Evolutionary conservation across 2,797 vertebrate species (phyloP).

Genomic region (Poliocrania exsul): DNA sequence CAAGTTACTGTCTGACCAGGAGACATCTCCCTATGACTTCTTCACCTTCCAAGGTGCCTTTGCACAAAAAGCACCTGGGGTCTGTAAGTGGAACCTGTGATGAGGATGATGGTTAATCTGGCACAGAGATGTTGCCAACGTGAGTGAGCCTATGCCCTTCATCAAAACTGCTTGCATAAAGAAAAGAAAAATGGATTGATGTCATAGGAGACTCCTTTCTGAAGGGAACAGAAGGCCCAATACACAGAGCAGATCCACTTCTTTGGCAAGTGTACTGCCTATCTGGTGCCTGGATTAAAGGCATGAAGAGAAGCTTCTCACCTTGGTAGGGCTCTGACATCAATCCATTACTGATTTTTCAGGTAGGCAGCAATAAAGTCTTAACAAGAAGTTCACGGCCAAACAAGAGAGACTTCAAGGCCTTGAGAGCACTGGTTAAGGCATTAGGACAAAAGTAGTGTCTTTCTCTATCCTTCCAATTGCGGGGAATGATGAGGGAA

Average conservation of each 20-base stretch:
- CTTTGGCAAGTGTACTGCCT: background rate
- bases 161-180: background rate
- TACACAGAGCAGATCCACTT: background rate
- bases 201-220: background rate
- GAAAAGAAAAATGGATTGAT: background rate
- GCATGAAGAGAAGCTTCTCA: background rate
- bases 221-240: background rate
- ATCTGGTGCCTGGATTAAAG: background rate
- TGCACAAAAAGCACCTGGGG: background rate
- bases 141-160: background rate
- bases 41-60: background rate
- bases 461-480: background rate
- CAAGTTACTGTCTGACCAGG: background rate
- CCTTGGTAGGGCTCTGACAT: rapidly evolving
- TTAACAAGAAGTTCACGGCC: rapidly evolving
- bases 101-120: background rate
- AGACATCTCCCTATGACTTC: background rate
- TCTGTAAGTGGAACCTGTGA: background rate
- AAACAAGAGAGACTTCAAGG: background rate
- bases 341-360: background rate
- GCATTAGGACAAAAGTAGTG: background rate
- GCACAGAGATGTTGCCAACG: rapidly evolving
- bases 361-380: background rate
- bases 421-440: background rate
- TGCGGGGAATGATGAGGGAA: background rate